Conservation (phyloP, 1,140 invertebrate species). For the Phymastichus coffea region DNA sequence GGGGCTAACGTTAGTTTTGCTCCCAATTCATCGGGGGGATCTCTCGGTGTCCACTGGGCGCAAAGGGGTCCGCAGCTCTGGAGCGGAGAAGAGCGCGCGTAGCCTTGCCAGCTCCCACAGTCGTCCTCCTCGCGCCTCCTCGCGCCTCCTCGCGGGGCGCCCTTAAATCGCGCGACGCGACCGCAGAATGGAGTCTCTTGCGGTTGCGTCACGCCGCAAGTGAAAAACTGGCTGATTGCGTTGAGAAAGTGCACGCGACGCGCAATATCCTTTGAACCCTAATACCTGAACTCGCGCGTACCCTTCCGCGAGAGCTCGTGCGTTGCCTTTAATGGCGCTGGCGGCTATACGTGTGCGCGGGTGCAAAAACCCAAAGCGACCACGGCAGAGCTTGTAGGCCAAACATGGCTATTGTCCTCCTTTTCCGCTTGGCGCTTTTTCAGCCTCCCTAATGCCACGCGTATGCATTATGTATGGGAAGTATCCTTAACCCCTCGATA, state of each 20-base stretch:
- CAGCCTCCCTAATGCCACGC: not conserved
- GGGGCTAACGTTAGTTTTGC: not conserved
- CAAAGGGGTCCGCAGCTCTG: too few species aligned
- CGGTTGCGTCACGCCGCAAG: not conserved
- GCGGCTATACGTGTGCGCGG: not conserved
- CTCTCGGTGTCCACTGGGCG: too few species aligned
- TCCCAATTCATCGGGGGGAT: constrained; percentile 8
- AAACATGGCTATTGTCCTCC: not conserved
- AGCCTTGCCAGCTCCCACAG: not conserved
- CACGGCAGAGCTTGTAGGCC: not conserved
- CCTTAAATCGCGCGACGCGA: not conserved
- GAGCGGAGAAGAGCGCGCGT: too few species aligned
- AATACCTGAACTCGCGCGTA: not conserved
- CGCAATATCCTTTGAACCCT: too few species aligned
- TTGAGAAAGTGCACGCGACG: too few species aligned
- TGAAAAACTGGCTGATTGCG: not conserved
- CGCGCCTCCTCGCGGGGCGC: not conserved
- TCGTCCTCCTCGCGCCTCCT: not conserved
- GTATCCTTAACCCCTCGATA: too few species aligned
- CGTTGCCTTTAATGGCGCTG: not conserved
- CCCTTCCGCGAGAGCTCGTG: not conserved
- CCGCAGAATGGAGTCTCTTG: not conserved
- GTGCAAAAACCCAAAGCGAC: not conserved
- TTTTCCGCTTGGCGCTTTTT: not conserved
- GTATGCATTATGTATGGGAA: not conserved